phyloP scores from a whole-genome alignment of 2,888 invertebrate species.

The Coenonympha arcania region DNA sequence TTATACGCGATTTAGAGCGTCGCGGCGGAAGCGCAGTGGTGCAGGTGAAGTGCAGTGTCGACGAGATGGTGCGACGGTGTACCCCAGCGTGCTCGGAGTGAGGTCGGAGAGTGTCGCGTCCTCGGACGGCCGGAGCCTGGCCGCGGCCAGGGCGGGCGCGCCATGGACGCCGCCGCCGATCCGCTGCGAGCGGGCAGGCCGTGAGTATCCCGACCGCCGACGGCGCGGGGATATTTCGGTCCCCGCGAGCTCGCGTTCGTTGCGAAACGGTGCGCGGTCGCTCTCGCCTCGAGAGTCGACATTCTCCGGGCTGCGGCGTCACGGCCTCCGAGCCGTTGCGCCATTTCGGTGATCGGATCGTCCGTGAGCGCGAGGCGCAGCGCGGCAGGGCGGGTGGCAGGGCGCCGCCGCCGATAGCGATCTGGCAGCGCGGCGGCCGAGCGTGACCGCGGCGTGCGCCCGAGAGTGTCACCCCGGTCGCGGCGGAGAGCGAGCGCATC shows the following conservation, averaged over 20 bases:
- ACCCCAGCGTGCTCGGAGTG: constrained; percentile 68
- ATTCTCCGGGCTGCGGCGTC: constrained; percentile 70
- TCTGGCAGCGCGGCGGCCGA: constrained; percentile 63
- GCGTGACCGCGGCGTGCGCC: constrained; percentile 54
- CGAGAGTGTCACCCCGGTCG: constrained; percentile 38
- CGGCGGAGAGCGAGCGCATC: constrained; percentile 45
- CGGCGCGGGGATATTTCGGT: constrained; percentile 62
- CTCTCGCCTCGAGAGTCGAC: constrained; percentile 60
- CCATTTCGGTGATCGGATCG: constrained; percentile 66
- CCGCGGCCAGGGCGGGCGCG: constrained; percentile 71
- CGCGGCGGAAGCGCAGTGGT: constrained; percentile 68
- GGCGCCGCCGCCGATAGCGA: constrained; percentile 53
- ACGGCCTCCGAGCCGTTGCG: constrained; percentile 71
- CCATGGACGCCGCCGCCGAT: constrained; percentile 71
- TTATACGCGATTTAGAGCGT: constrained; percentile 68
- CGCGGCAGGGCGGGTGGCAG: constrained; percentile 41
- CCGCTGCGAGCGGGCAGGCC: constrained; percentile 71
- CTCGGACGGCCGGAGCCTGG: constrained; percentile 69
- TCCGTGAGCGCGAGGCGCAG: constrained; percentile 50
- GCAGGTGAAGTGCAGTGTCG: constrained; percentile 69
- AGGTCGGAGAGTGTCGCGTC: constrained; percentile 71
- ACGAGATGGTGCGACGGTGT: constrained; percentile 71
- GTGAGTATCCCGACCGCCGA: constrained; percentile 56
- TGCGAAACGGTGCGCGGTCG: constrained; percentile 68
- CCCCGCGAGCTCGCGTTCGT: constrained; percentile 59